These are phyloP conservation scores for Philhelius pedissequus DNA, from an alignment of 2,888 invertebrate genomes.

Conservation along the genomic window DNA sequence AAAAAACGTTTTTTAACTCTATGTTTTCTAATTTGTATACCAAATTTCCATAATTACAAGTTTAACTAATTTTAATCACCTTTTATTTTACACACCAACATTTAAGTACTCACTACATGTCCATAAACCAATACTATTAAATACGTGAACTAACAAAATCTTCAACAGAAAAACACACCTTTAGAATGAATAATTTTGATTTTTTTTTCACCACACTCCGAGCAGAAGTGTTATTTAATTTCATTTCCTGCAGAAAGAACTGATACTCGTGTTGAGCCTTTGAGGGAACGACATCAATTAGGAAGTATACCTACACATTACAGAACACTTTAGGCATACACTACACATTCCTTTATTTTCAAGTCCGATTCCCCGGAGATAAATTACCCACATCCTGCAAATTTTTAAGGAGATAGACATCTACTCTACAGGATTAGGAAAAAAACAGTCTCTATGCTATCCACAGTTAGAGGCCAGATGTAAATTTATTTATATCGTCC, in stretches of 20 bases:
- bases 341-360: constrained; percentile 8
- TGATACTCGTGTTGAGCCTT: background rate
- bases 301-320: background rate
- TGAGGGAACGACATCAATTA: constrained; percentile 12
- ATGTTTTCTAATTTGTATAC: no score
- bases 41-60: no score
- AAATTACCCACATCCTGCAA: constrained; percentile 17
- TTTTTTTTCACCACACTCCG: background rate
- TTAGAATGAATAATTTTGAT: background rate
- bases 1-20: no score
- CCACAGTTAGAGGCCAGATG: background rate
- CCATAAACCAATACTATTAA: no score
- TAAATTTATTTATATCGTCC: background rate
- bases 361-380: constrained; percentile 17
- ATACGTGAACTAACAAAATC: background rate
- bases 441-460: background rate
- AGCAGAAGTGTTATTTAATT: constrained; percentile 8
- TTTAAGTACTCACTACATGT: no score
- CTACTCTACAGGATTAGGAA: background rate
- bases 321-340: background rate
- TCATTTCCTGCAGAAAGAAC: background rate
- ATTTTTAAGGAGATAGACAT: constrained; percentile 11
- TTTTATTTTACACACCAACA: no score
- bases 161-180: background rate
- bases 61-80: no score